Evolutionary conservation across 2,888 invertebrate genomes (phyloP), one percentile per base, ranked within the genome.

Genomic region (Rhopalosiphum nymphaeae): DNA sequence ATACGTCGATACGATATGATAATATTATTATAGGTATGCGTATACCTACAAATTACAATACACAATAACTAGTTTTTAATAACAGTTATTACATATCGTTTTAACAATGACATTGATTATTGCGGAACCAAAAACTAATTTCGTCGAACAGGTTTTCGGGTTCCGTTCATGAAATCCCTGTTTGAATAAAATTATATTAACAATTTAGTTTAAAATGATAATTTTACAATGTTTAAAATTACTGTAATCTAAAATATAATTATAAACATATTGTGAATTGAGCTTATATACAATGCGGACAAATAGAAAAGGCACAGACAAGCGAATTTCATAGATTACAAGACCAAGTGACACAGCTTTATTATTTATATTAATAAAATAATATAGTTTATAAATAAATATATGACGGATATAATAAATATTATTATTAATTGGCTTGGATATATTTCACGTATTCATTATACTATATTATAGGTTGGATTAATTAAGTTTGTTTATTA

Each of bases 31-130:
- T 78, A 78, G 78, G 78, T 78, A 21, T 67, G 21, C 36, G 21
- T 78, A 78, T 78, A 36, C 78, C 78, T 78, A 9, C n/a, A n/a
- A n/a, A n/a, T n/a, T n/a, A n/a, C 9, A 36, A 36, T 78, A 67
- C 13, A 42, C 78, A 78, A 42, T 36, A 78, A 78, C 36, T 78
- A 78, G n/a, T 85, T 85, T 85, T 85, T 44, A 85, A 85, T 44
- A 85, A 44, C 44, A 85, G 44, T 85, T 42, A 85, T 42, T 85
- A 57, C 36, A 5, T 44, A 89, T 89, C 57, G 57, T 89, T 42
- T 89, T 42, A 53, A 57, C 89, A 57, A 57, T 89, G 57, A 89
- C 36, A 89, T 57, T 57, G 42, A 88, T 88, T 89, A 57, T 89
- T 13, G 89, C 29, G 57, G 89, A 57, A 89, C 7, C 89, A 44